A percentile compares a stretch with the other conserved stretches of the same genome.
Conservation (phyloP, 2,113 vertebrate species). For the Melozone crissalis region DNA sequence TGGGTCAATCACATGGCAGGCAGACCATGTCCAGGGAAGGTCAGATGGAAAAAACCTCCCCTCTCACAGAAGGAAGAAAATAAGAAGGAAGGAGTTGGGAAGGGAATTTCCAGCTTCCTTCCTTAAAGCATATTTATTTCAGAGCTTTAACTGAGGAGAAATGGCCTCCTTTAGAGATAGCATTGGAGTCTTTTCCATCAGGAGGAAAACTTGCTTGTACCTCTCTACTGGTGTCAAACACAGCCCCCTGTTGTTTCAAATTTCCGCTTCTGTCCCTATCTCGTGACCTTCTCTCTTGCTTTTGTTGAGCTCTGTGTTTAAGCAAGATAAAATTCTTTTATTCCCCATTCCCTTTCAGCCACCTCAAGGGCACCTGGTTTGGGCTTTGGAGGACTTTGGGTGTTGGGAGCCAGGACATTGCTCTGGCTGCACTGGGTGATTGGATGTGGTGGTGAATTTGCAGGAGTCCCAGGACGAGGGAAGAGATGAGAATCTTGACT, state of each 20-base stretch:
- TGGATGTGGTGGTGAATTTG: too few relatives aligned
- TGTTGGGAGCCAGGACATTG: too few relatives aligned
- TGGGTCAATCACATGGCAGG: background rate
- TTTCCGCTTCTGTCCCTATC: background rate
- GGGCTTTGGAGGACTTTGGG: background rate
- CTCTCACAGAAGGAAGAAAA: background rate
- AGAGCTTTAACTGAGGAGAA: background rate
- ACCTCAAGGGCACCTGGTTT: background rate
- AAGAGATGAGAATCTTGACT: too few relatives aligned
- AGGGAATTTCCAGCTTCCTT: conserved; percentile 8
- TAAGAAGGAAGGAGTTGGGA: background rate
- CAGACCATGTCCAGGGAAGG: background rate
- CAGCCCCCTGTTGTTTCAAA: background rate
- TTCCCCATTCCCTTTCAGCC: background rate
- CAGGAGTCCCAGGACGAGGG: too few relatives aligned
- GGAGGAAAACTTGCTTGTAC: background rate
- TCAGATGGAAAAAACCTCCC: background rate
- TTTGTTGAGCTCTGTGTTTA: background rate
- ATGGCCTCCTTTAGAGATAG: background rate
- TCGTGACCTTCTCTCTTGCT: background rate
- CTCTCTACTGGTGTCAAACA: background rate
- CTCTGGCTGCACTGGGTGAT: too few relatives aligned
- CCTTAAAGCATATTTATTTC: background rate
- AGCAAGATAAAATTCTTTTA: background rate
- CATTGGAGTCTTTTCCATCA: background rate